Conservation (phyloP, 2,888 invertebrate genomes). For the Ptilodon capucinus region DNA sequence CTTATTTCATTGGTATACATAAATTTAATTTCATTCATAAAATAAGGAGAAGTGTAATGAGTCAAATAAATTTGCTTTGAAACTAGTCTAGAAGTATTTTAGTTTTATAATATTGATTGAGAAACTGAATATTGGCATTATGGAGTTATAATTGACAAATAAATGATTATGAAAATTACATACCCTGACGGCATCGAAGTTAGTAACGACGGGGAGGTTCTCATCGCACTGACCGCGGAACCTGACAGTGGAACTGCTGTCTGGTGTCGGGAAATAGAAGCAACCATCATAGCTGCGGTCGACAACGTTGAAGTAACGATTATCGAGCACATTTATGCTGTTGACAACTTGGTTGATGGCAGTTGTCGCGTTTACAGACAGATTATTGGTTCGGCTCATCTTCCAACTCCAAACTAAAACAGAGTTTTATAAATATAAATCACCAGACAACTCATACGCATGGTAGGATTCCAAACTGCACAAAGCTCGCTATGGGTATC, state of each 20-base stretch:
- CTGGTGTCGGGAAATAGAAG: conserved; percentile 30
- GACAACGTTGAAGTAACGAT: conserved; percentile 40
- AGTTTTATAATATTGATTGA: no score
- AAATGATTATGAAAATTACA: conserved; percentile 5
- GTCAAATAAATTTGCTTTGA: no score
- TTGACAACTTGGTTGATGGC: conserved; percentile 39
- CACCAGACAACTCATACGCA: no score
- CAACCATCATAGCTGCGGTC: conserved; percentile 36
- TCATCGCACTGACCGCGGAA: conserved; percentile 29
- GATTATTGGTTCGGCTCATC: conserved; percentile 42
- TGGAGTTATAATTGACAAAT: no score
- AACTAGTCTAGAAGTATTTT: no score
- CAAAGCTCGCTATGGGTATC: no score
- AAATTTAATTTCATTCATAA: no score
- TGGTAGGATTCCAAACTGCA: no score
- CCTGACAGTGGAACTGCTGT: conserved; percentile 10
- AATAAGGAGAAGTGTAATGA: no score
- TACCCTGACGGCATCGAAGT: conserved; percentile 27
- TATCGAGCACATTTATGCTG: conserved; percentile 38
- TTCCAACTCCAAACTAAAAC: conserved; percentile 58
- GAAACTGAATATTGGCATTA: no score
- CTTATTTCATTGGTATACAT: no score
- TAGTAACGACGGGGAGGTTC: conserved; percentile 13
- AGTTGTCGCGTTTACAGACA: conserved; percentile 27
- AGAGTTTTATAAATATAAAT: no score